A percentile compares a stretch with the other conserved stretches of the same genome.
Evolutionary conservation across 1,140 invertebrate species (phyloP).

Genomic region (Wasmannia auropunctata): DNA sequence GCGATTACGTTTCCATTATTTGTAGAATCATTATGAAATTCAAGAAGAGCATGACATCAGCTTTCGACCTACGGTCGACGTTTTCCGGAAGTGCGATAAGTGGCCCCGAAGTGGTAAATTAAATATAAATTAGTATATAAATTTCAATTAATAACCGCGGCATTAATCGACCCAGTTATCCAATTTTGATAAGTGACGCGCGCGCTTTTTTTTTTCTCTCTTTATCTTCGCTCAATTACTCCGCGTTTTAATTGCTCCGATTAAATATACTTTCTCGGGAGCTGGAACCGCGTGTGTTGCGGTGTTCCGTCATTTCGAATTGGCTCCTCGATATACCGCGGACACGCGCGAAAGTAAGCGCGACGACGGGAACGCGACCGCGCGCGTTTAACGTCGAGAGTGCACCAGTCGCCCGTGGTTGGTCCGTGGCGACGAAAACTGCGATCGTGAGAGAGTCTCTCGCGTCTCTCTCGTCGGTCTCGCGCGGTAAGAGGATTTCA

Average conservation of each 20-base stretch:
- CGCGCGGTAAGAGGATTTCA: neutral
- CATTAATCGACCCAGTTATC: neutral
- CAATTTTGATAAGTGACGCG: neutral
- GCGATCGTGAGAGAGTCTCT: too few species aligned
- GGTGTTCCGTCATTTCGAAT: neutral
- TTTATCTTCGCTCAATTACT: too few species aligned
- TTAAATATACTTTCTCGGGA: neutral
- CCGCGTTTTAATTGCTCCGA: too few species aligned
- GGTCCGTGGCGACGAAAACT: neutral
- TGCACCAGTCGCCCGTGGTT: too few species aligned
- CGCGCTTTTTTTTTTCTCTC: too few species aligned
- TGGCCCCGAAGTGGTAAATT: neutral
- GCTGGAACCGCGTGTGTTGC: neutral
- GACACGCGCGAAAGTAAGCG: too few species aligned
- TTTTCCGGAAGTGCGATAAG: neutral
- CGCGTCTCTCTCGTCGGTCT: too few species aligned
- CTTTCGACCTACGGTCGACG: conserved; percentile 2
- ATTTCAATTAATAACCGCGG: too few species aligned
- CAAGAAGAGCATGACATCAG: neutral
- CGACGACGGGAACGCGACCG: too few species aligned
- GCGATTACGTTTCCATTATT: neutral
- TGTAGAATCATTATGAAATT: neutral
- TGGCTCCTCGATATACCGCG: neutral
- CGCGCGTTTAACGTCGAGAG: too few species aligned
- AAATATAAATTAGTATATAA: neutral